phyloP scores from a whole-genome alignment of 1,140 invertebrate genomes.

The Trachelipus rathkii region DNA sequence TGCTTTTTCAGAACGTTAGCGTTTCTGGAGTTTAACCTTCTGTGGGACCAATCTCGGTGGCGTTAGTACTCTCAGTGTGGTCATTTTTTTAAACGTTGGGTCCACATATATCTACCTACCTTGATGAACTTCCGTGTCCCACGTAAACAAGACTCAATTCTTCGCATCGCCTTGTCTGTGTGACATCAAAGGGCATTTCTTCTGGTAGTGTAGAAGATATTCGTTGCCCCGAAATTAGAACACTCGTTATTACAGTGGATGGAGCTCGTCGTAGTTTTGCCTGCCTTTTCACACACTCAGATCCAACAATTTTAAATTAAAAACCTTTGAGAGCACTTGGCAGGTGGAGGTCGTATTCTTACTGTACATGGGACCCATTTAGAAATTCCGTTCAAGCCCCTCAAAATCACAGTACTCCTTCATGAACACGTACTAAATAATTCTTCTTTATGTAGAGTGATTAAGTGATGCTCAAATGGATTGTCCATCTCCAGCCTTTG shows the following conservation, averaged over 20 bases:
- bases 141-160: slow-evolving; percentile 82
- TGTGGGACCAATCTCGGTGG: slow-evolving; percentile 87
- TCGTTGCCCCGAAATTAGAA: slow-evolving; percentile 53
- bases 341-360: slow-evolving; percentile 89
- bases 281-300: slow-evolving; percentile 79
- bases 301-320: slow-evolving; percentile 90
- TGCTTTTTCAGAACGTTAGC: slow-evolving; percentile 61
- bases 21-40: slow-evolving; percentile 74
- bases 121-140: slow-evolving; percentile 85
- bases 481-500: slow-evolving; percentile 85
- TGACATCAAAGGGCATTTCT: slow-evolving; percentile 62
- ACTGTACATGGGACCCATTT: slow-evolving; percentile 88
- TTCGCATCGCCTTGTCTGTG: slow-evolving; percentile 79
- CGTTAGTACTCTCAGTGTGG: slow-evolving; percentile 87
- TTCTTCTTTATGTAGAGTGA: slow-evolving; percentile 65
- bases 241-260: slow-evolving; percentile 74
- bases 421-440: slow-evolving; percentile 59
- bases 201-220: slow-evolving; percentile 41
- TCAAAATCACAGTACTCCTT: slow-evolving; percentile 75
- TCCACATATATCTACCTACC: slow-evolving; percentile 77
- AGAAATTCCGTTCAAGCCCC: slow-evolving; percentile 85
- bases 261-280: slow-evolving; percentile 69
- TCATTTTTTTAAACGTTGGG: slow-evolving; percentile 87
- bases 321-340: slow-evolving; percentile 77
- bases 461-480: slow-evolving; percentile 89